Evolutionary conservation across 2,888 invertebrate species (phyloP).

Genomic region (Rhamphomyia laevipes): DNA sequence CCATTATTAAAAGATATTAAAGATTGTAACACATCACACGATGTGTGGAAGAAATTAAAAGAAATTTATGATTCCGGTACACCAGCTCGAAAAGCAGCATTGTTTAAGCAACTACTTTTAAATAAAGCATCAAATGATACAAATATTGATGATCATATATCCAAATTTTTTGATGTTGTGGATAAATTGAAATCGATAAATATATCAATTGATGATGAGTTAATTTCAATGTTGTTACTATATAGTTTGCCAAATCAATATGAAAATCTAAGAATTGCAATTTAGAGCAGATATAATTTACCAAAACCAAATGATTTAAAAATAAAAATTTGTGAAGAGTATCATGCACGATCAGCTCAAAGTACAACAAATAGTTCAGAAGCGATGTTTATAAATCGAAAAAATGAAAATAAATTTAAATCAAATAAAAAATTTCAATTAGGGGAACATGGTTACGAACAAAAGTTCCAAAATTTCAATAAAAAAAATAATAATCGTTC

Average conservation of each 20-base stretch:
- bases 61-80: constrained; percentile 7
- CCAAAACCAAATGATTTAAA: background rate
- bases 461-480: too few relatives aligned
- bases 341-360: too few relatives aligned
- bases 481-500: too few relatives aligned
- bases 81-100: constrained; percentile 10
- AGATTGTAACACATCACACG: constrained; percentile 7
- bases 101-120: constrained; percentile 11
- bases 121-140: constrained; percentile 4
- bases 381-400: too few relatives aligned
- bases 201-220: constrained; percentile 4
- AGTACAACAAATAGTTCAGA: too few relatives aligned
- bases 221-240: constrained; percentile 8
- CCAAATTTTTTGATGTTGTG: constrained; percentile 7
- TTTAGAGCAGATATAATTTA: constrained; percentile 6
- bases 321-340: constrained; percentile 6
- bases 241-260: constrained; percentile 8
- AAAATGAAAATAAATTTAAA: too few relatives aligned
- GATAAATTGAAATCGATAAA: constrained; percentile 10
- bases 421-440: too few relatives aligned
- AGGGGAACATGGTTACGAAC: too few relatives aligned
- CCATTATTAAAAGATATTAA: constrained; percentile 11
- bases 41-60: constrained; percentile 8
- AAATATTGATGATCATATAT: constrained; percentile 6
- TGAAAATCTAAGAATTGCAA: constrained; percentile 3